These are phyloP conservation scores for Percopsis omiscomaycus DNA, from an alignment of 2,797 vertebrate species.

Conservation along the genomic window DNA sequence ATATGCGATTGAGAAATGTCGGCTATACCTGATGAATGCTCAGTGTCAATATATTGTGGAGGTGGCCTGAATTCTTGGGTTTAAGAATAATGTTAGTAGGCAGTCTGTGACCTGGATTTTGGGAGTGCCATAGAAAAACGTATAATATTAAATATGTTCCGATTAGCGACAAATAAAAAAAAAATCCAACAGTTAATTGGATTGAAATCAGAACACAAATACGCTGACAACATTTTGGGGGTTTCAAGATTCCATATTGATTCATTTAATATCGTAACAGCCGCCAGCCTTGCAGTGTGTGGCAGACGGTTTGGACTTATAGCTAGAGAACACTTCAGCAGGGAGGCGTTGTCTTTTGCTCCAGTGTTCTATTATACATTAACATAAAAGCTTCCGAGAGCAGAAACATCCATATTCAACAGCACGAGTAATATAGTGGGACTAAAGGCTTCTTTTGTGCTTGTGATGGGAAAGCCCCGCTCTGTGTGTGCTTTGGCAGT, in stretches of 20 bases:
- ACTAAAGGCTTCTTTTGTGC: conserved; percentile 33
- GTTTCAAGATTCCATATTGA: too few relatives aligned
- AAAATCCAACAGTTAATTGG: too few relatives aligned
- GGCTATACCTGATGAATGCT: conserved; percentile 13
- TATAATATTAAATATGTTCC: neutral
- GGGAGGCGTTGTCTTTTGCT: conserved; percentile 17
- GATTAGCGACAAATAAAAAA: too few relatives aligned
- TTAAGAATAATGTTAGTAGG: conserved; percentile 52
- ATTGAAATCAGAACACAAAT: too few relatives aligned
- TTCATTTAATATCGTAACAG: too few relatives aligned
- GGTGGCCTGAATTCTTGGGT: conserved; percentile 56
- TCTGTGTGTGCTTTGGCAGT: conserved; percentile 42
- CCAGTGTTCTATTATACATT: conserved; percentile 23
- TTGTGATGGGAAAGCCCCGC: conserved; percentile 67
- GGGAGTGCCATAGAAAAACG: conserved; percentile 39
- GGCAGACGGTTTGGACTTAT: conserved; percentile 1
- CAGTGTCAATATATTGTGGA: conserved; percentile 28
- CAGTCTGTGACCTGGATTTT: conserved; percentile 65
- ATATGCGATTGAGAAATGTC: neutral
- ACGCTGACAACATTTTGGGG: too few relatives aligned
- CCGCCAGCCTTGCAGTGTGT: neutral
- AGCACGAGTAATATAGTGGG: conserved; percentile 25
- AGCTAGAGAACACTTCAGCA: neutral
- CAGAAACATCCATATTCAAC: conserved; percentile 52
- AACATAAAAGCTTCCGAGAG: conserved; percentile 36